Base-by-base conservation (phyloP, 2,888 invertebrate species). In the Heliconius cydno region DNA sequence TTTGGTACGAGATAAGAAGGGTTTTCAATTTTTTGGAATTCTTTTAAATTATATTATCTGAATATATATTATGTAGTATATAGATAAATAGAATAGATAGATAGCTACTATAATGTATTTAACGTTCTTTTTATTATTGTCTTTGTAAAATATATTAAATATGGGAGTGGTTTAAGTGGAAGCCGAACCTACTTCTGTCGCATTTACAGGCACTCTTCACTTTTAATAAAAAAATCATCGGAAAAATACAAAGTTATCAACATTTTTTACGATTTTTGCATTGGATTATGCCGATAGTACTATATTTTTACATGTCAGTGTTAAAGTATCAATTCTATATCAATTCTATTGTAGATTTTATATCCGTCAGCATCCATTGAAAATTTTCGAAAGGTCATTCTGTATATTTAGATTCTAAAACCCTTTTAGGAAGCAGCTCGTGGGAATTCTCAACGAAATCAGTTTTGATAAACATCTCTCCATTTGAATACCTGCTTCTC, bases 391-490 rank as follows among this genome's bases (percentile, higher is more conserved):
- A 52, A 80, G 79, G 78, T 74, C 79, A 82, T 78, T 52, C 79
- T 3, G 34, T 73, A 73, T 73, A 77, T 79, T 80, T 75, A 71
- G 82, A 81, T 83, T 82, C 82, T 74, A 65, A 78, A 81, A 81
- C 82, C 83, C 82, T 84, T 84, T 85, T 78, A 82, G 81, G 79
- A 82, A 83, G 80, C 83, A 83, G 76, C 81, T 75, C 70, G 77
- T 52, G 83, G 81, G 85, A 77, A 76, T 85, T 84, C 84, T 82
- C 80, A 83, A 85, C 82, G 82, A 71, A 86, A 86, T 85, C 85
- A 84, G 84, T 80, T 84, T 84, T 84, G 87, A 88, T 87, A 87
- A 87, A 83, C 81, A 87, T 86, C 85, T 84, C 79, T 76, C 77
- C 78, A 77, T 80, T 80, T 82, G 74, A 82, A 82, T 82, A 80